These are phyloP conservation scores for Daubentonia madagascariensis DNA, from an alignment of 2,113 vertebrate species.

Conservation along the genomic window DNA sequence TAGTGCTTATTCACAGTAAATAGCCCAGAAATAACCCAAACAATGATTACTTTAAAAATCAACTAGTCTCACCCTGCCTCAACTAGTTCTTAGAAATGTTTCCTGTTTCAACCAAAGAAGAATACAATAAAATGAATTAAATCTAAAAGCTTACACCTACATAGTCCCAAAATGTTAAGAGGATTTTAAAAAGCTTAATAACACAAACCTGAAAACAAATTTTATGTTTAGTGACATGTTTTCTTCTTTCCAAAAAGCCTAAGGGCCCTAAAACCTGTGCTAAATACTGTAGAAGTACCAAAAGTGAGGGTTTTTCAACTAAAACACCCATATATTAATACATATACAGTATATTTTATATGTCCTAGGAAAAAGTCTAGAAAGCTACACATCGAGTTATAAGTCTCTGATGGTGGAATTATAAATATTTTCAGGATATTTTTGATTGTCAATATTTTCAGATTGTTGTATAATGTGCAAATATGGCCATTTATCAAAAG, in stretches of 20 bases:
- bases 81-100: background rate
- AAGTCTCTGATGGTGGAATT: background rate
- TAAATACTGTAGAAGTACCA: background rate
- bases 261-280: background rate
- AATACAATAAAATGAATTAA: background rate
- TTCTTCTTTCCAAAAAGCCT: background rate
- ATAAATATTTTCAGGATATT: background rate
- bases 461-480: background rate
- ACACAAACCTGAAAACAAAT: background rate
- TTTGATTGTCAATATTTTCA: constrained; percentile 23
- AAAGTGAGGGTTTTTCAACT: background rate
- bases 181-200: background rate
- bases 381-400: background rate
- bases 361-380: background rate
- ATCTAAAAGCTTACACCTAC: background rate
- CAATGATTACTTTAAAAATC: background rate
- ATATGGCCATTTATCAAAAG: background rate
- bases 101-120: background rate
- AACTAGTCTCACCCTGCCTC: background rate
- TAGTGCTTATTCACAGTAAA: background rate
- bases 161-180: background rate
- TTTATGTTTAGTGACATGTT: background rate
- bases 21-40: constrained; percentile 8
- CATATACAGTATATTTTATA: background rate
- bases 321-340: background rate